Conservation (phyloP, 2,888 invertebrate genomes). For the Crioceris asparagi region DNA sequence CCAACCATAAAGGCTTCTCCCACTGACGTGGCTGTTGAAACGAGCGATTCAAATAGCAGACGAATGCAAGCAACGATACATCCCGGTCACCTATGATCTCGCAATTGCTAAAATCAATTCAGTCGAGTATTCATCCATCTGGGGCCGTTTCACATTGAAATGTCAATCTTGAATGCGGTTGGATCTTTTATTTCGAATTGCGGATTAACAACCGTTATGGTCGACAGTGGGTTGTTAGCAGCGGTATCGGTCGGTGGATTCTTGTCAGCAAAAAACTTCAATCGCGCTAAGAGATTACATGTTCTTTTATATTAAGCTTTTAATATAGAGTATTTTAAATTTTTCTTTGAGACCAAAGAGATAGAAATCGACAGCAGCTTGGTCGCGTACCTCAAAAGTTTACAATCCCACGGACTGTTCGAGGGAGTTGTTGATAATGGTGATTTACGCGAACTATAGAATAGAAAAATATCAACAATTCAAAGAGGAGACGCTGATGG, state of each 20-base stretch:
- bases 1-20: slow-evolving; percentile 21
- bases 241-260: slow-evolving; percentile 20
- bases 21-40: slow-evolving; percentile 17
- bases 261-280: slow-evolving; percentile 20
- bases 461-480: slow-evolving; percentile 10
- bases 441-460: too few relatives aligned
- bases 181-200: slow-evolving; percentile 19
- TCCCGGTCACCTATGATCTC: slow-evolving; percentile 14
- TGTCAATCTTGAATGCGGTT: slow-evolving; percentile 24
- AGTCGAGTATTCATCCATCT: slow-evolving; percentile 22
- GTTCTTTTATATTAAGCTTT: slow-evolving; percentile 19
- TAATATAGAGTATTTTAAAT: slow-evolving; percentile 21
- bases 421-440: too few relatives aligned
- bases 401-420: too few relatives aligned
- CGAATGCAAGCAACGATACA: slow-evolving; percentile 8
- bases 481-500: slow-evolving; percentile 13
- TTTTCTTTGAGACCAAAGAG: slow-evolving; percentile 15
- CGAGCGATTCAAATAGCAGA: slow-evolving; percentile 7
- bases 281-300: too few relatives aligned
- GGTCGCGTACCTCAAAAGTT: too few relatives aligned
- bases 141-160: slow-evolving; percentile 23
- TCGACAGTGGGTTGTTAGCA: slow-evolving; percentile 21
- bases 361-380: too few relatives aligned
- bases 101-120: slow-evolving; percentile 15
- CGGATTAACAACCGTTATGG: slow-evolving; percentile 16